Evolutionary conservation across 2,113 vertebrate species (phyloP), one percentile per base, ranked within the genome.

Genomic region (Macrotus californicus): DNA sequence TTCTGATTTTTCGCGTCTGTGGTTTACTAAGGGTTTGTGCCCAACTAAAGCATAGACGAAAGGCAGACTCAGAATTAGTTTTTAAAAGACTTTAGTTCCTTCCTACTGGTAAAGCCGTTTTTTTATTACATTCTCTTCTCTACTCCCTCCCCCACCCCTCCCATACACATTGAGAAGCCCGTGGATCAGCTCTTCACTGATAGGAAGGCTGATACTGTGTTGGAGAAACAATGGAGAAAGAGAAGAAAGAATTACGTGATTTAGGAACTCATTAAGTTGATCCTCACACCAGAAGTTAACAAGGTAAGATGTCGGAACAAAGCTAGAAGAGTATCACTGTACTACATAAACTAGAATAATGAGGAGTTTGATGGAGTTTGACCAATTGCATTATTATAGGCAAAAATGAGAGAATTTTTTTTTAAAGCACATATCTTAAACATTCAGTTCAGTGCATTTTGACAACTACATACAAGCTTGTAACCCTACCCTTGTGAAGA

Each of bases 231-330:
- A 9, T 52, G 24, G 22, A 66, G 29, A 43, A 29, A 61, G 11
- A 52, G 15, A 14, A 41, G 24, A 59, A 70, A 46, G 56, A 61
- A 64, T 43, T 14, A 15, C 13, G 4, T 52, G 29, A 12, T 50
- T 48, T 48, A 50, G 84, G 56, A 67, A 22, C 59, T 81, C 9
- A 26, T 15, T 41, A 31, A 41, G 5, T 59, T 34, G 98, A 99
- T 99, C 97, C 98, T 99, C 77, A 99, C 99, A 72, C 99, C 99
- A 56, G 99, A 99, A 99, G 99, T 99, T 82, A 99, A 99, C 98
- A 99, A 99, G 99, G 99, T 99, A 98, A 91, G 97, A 94, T 39
- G 22, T 67, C 52, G 70, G 24, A 46, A 64, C 4, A 59, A 34
- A 82, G 34, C 77, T 87, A 21, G n/a, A 73, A 83, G 81, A 79